These are phyloP conservation scores for Acrocephalus kingi DNA, from an alignment of 2,113 vertebrate genomes.

Conservation along the genomic window DNA sequence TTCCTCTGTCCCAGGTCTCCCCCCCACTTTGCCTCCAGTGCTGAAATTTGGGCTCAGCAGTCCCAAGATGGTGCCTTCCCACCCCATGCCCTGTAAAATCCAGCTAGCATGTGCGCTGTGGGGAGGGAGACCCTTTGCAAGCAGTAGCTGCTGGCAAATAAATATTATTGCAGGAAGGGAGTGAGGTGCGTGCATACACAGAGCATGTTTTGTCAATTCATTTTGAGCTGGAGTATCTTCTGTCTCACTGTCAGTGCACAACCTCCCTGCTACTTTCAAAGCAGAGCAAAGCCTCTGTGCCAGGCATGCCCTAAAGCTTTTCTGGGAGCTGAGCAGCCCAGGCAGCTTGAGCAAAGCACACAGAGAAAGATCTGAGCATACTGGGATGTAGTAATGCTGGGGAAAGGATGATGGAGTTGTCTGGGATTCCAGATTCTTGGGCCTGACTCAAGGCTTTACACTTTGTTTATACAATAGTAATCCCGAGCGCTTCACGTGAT, in stretches of 20 bases:
- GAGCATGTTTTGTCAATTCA: neutral
- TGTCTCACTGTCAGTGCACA: neutral
- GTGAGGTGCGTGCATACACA: neutral
- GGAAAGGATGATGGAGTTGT: slow-evolving; percentile 30
- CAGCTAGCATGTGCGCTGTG: fast-evolving
- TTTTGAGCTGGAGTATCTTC: neutral
- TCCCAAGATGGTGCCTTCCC: neutral
- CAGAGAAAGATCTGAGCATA: neutral
- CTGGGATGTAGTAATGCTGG: neutral
- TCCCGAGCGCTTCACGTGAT: neutral
- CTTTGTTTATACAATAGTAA: slow-evolving; percentile 60
- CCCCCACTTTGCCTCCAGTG: too few species aligned
- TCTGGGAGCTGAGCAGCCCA: neutral
- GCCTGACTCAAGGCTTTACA: slow-evolving; percentile 1
- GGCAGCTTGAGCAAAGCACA: neutral
- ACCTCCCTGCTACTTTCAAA: neutral
- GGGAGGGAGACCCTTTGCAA: neutral
- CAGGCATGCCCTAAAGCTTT: neutral
- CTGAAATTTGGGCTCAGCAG: neutral
- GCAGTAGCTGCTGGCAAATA: neutral
- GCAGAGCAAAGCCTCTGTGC: neutral
- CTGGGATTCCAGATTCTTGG: slow-evolving; percentile 34
- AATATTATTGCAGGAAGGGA: neutral
- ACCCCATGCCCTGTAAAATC: neutral
- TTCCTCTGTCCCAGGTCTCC: neutral